Evolutionary conservation across 2,797 vertebrate species (phyloP).

Genomic region (Acridotheres tristis): DNA sequence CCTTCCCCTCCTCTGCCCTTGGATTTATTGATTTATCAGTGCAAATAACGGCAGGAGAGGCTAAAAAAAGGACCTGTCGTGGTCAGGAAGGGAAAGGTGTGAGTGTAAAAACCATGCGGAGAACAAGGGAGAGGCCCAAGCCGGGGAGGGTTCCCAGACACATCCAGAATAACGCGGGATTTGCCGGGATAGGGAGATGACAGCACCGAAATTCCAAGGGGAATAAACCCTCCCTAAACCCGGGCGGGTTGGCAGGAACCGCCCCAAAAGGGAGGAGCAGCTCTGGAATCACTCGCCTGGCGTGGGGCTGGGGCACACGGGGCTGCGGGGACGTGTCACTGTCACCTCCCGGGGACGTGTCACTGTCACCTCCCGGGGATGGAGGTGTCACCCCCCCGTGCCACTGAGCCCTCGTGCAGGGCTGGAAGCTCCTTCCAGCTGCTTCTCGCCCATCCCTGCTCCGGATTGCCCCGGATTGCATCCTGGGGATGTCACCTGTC

Average conservation of each 20-base stretch:
- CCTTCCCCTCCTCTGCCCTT: background rate
- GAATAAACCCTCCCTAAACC: background rate
- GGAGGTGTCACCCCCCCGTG: background rate
- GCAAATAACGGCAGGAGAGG: background rate
- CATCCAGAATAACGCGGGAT: accelerated
- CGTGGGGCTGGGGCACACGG: background rate
- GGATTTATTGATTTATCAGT: background rate
- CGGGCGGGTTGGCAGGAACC: background rate
- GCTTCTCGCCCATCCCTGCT: background rate
- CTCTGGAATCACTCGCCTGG: background rate
- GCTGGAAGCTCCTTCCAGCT: background rate
- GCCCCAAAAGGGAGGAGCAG: background rate
- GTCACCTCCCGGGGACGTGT: too few relatives aligned
- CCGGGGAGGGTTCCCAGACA: background rate
- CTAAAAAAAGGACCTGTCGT: background rate
- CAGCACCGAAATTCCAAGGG: background rate
- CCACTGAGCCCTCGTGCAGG: background rate
- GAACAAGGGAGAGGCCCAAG: background rate
- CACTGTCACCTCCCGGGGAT: too few relatives aligned
- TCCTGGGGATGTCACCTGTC: background rate
- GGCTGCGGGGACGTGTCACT: background rate
- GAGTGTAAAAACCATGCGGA: background rate
- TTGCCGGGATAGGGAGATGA: background rate
- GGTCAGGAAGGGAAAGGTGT: background rate
- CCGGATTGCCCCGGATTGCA: accelerated